Percentiles rank a stretch among this genome's conserved stretches.
These are phyloP conservation scores for Drosophila emarginata DNA, from an alignment of 2,888 invertebrate species.

Conservation along the genomic window DNA sequence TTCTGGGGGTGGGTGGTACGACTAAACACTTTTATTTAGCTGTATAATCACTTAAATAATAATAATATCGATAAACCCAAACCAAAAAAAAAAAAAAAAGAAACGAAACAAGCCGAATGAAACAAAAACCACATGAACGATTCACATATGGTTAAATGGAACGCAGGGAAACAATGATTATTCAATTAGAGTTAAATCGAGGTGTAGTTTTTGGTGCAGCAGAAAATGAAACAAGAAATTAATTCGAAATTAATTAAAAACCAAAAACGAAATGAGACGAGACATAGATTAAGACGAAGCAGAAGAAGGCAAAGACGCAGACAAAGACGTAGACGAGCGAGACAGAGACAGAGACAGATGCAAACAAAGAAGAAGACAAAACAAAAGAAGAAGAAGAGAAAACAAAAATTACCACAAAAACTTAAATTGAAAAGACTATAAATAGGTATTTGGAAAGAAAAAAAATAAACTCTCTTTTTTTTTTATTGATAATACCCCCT, in stretches of 20 bases:
- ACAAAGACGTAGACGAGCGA: slow-evolving; percentile 12
- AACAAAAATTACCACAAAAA: slow-evolving; percentile 21
- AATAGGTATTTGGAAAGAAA: slow-evolving; percentile 8
- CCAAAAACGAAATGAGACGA: not conserved
- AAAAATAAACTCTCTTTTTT: too few species aligned
- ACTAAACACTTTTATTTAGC: slow-evolving; percentile 23
- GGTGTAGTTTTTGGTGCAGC: slow-evolving; percentile 59
- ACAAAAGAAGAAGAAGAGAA: not conserved
- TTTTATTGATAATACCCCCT: too few species aligned
- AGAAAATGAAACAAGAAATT: not conserved
- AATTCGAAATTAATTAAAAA: not conserved
- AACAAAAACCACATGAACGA: slow-evolving; percentile 2
- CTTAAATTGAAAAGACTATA: slow-evolving; percentile 13
- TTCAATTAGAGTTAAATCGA: slow-evolving; percentile 6
- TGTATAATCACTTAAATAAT: slow-evolving; percentile 23
- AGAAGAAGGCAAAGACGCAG: not conserved
- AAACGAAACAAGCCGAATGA: not conserved
- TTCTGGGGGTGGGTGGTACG: not conserved
- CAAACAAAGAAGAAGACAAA: not conserved
- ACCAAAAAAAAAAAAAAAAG: slow-evolving; percentile 24
- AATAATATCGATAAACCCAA: slow-evolving; percentile 16
- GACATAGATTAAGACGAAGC: not conserved
- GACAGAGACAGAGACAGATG: not conserved
- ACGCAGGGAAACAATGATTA: not conserved
- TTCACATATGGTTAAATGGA: slow-evolving; percentile 12